These are phyloP conservation scores for Gastrophysa polygoni DNA, from an alignment of 2,888 invertebrate species.

Conservation along the genomic window DNA sequence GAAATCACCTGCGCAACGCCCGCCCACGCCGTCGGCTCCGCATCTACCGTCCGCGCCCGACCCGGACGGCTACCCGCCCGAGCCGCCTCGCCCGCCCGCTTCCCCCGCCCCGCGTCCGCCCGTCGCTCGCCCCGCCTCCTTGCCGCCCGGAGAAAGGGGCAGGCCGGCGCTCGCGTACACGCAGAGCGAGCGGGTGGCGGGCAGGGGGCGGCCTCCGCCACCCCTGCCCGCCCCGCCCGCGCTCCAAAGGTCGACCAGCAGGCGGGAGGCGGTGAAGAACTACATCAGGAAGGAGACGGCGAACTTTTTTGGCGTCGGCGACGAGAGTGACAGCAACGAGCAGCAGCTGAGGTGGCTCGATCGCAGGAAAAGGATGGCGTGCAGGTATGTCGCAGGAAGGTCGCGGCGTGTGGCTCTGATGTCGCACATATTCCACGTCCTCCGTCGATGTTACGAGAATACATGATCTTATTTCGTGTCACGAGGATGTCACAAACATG, in stretches of 20 bases:
- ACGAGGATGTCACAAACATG: too few relatives aligned
- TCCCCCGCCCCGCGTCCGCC: slow-evolving; percentile 22
- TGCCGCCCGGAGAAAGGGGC: slow-evolving; percentile 43
- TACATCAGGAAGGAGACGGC: slow-evolving; percentile 82
- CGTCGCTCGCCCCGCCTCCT: slow-evolving; percentile 40
- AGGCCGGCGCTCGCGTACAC: slow-evolving; percentile 48
- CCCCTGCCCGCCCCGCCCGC: slow-evolving; percentile 49
- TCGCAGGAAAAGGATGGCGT: slow-evolving; percentile 77
- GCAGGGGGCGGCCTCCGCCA: slow-evolving; percentile 50
- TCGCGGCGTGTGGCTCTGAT: too few relatives aligned
- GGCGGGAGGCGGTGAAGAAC: slow-evolving; percentile 61
- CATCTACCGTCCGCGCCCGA: slow-evolving; percentile 20
- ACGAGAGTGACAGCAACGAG: slow-evolving; percentile 76
- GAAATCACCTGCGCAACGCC: slow-evolving; percentile 33
- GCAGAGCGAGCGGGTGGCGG: slow-evolving; percentile 54
- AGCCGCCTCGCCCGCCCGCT: slow-evolving; percentile 18
- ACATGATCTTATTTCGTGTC: too few relatives aligned
- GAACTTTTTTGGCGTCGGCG: slow-evolving; percentile 84
- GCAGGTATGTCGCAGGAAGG: slow-evolving; percentile 72
- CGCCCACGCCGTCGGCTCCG: slow-evolving; percentile 28
- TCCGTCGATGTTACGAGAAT: too few relatives aligned
- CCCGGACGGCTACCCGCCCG: slow-evolving; percentile 26
- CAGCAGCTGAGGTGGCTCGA: slow-evolving; percentile 74
- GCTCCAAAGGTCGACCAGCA: slow-evolving; percentile 56
- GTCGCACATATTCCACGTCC: too few relatives aligned